Base-by-base conservation (phyloP, 2,888 invertebrate species). In the Oeneis ivallda region DNA sequence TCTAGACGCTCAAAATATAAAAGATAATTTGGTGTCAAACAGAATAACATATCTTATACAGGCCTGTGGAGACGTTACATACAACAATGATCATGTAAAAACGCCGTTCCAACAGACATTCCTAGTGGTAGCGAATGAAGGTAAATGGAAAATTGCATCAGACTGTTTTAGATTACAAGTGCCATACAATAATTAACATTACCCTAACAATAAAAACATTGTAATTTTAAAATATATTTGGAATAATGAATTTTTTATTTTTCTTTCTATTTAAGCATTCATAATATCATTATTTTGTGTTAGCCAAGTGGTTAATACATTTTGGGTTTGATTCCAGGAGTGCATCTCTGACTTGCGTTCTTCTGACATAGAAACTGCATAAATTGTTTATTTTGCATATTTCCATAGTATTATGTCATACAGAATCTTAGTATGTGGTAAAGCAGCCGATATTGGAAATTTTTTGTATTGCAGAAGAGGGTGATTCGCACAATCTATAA, bases 111-210 rank as follows among this genome's bases (percentile, higher is more conserved):
- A 95, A 78, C 97, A 98, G 85, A 96, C 95, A 45, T 98, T 98
- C 80, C 92, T 98, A 34, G 94, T 98, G 62, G 97, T 97, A 0
- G 96, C 97, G 6, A 94, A 96, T 70, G 96, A 95, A 15, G 96
- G 97, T 72, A 97, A 97, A 80, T 98, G 98, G 98, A 98, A 98
- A 88, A 96, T 98, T 73, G 97, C 96, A 11, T 96, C 96, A 52
- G 98, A 98, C 81, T 96, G 95, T 76, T 97, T 97, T 77, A 93
- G 98, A 78, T 92, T 96, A 74, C 96, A 97, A 91, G 96, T 90
- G 26, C 91, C 91, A 0, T 87, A 86, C 66, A 84, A 74, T 49
- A 81, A 74, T 65, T 84, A 78, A 70, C 50, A 4, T 26, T 17
- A 63, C 9, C 26, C 59, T 49, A 53, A 15, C 17, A 52, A 45